phyloP scores from a whole-genome alignment of 92 coral and sea anemone species.

The Galaxea fascicularis region DNA sequence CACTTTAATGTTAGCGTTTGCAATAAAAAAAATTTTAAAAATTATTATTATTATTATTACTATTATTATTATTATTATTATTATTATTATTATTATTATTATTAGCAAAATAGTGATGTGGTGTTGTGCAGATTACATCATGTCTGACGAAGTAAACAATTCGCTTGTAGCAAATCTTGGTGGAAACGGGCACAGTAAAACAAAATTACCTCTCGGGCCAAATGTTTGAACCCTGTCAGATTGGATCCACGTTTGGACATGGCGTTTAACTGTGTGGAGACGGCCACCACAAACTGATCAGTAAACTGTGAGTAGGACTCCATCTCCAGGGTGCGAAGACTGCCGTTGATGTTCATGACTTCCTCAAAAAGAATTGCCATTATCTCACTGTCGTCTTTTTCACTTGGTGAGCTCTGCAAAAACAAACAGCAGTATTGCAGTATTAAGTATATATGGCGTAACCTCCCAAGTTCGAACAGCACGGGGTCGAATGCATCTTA shows the following conservation, averaged over 20 bases:
- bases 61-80: too few relatives aligned
- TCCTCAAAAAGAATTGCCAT: constrained; percentile 37
- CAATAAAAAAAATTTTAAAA: too few relatives aligned
- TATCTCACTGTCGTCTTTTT: constrained; percentile 13
- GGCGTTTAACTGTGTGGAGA: constrained; percentile 24
- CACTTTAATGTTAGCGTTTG: too few relatives aligned
- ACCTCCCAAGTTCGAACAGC: background rate
- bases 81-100: too few relatives aligned
- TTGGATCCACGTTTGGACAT: constrained; percentile 13
- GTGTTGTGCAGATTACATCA: too few relatives aligned
- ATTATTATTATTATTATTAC: too few relatives aligned
- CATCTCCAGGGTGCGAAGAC: constrained; percentile 73
- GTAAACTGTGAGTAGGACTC: constrained; percentile 70
- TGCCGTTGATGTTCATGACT: constrained; percentile 54
- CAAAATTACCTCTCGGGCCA: constrained; percentile 3
- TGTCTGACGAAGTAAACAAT: too few relatives aligned
- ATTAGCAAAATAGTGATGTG: too few relatives aligned
- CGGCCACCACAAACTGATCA: constrained; percentile 23
- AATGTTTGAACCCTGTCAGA: constrained; percentile 13
- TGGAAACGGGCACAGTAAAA: background rate
- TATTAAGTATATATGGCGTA: too few relatives aligned
- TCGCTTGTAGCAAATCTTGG: background rate
- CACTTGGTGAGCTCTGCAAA: constrained; percentile 18
- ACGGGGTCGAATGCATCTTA: background rate
- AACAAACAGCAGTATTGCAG: background rate